Evolutionary conservation across 2,797 vertebrate species (phyloP), one percentile per base, ranked within the genome.

Genomic region (Chaetophractus vellerosus): DNA sequence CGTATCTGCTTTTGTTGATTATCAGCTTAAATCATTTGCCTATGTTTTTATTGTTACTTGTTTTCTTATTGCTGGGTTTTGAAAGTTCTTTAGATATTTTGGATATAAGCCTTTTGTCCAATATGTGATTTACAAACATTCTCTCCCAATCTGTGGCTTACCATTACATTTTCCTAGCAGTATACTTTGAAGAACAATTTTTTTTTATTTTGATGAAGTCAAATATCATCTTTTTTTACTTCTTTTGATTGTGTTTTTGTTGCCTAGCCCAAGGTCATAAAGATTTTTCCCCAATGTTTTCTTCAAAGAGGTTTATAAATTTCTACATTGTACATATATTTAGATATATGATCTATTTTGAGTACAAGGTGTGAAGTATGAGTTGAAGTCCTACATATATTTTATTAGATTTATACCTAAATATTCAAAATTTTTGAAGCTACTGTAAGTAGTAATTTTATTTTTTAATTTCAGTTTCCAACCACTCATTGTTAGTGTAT

Each of bases 311-410:
- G 48, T 66, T 66, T 52, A 59, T 68, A 80, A 50, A 55, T 19
- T 18, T 89, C 16, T 57, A 71, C 41, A 82, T 59, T 88, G n/a
- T 57, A 28, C 16, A 18, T 19, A 21, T 21, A 69, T 48, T 75
- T 85, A 93, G 59, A 94, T 84, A n/a, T 76, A 36, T 72, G 52
- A 94, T 84, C 33, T 52, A 45, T 78, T 86, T 18, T 59, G 23
- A 88, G 28, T 85, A 48, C 75, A 74, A 6, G 18, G 55, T 55
- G 1, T 55, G 55, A 55, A 15, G 7, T 55, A 23, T 55, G 6
- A 55, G 19, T 55, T 55, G 55, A 55, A 55, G 55, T 8, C 55
- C 18, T 55, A 19, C 19, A 55, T 21, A 55, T 55, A 55, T 55
- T 55, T 55, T 55, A 55, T 5, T 55, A 55, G 55, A 55, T 21